Evolutionary conservation across 2,113 vertebrate genomes (phyloP).

Genomic region (Hippocampus guttulatus): DNA sequence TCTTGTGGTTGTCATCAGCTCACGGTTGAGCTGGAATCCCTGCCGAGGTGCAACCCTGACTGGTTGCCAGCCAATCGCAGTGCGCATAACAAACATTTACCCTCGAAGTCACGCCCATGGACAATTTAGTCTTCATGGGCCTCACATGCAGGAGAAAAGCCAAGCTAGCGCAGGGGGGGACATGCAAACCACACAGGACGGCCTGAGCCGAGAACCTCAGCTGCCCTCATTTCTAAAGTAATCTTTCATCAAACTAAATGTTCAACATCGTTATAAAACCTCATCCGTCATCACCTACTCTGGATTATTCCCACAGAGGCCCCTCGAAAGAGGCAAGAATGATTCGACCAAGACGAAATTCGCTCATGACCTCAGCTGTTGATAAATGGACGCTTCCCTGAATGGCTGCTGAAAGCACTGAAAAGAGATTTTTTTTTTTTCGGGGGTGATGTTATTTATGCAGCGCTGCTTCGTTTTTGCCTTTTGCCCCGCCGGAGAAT

Average conservation of each 20-base stretch:
- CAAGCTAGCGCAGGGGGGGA: neutral
- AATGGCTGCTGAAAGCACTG: conserved; percentile 10
- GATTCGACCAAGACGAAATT: conserved; percentile 9
- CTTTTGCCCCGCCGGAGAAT: conserved; percentile 37
- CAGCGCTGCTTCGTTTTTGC: conserved; percentile 19
- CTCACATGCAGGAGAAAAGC: neutral
- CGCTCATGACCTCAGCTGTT: conserved; percentile 14
- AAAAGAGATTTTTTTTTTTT: conserved; percentile 13
- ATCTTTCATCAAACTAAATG: neutral
- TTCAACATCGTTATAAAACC: neutral
- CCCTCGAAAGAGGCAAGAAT: neutral
- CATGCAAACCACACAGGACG: neutral
- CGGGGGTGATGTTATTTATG: conserved; percentile 30
- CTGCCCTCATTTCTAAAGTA: neutral
- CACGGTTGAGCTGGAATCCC: too few relatives aligned
- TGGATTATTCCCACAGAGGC: conserved; percentile 4
- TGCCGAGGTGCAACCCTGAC: too few relatives aligned
- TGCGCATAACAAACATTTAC: neutral
- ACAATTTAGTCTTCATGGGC: neutral
- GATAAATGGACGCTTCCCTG: conserved; percentile 15
- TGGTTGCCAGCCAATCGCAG: neutral
- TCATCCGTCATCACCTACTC: neutral
- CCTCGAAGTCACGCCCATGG: neutral
- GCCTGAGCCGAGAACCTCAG: neutral
- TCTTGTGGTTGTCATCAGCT: too few relatives aligned